A percentile compares a stretch with the other conserved stretches of the same genome.
Conservation (phyloP, 2,113 vertebrate species). For the Naja naja region DNA sequence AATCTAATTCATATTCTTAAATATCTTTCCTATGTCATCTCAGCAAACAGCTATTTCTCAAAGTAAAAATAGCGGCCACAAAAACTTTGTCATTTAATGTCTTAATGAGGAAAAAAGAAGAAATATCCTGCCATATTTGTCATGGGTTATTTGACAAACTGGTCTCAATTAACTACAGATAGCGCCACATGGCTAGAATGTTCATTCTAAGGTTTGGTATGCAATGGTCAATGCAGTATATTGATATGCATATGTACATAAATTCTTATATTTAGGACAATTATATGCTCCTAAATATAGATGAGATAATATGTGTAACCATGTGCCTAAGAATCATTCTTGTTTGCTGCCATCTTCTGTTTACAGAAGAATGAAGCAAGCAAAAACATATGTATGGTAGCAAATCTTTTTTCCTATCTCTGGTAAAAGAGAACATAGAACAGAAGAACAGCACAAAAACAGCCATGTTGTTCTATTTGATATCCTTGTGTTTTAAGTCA, state of each 20-base stretch:
- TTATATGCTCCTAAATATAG: not conserved
- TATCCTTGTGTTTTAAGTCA: not conserved
- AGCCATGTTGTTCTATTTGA: not conserved
- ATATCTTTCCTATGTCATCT: not conserved
- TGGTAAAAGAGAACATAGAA: not conserved
- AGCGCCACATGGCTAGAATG: not conserved
- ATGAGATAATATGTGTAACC: not conserved
- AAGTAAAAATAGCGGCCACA: not conserved
- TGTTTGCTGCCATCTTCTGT: constrained; percentile 20
- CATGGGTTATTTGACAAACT: not conserved
- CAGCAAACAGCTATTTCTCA: not conserved
- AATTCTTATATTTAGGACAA: not conserved
- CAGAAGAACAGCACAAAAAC: not conserved
- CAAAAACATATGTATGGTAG: not conserved
- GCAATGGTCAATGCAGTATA: not conserved
- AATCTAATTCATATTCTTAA: not conserved
- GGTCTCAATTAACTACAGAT: not conserved
- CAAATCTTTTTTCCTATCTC: not conserved
- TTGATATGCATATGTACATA: not conserved
- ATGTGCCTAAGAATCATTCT: not conserved
- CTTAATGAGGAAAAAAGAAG: not conserved
- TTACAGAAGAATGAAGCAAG: not conserved
- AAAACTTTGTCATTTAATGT: not conserved
- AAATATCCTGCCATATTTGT: too few species aligned
- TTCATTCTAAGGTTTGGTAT: not conserved